Evolutionary conservation across 2,113 vertebrate species (phyloP), one percentile per base, ranked within the genome.

Genomic region (Xenotilapia flavipinnis): DNA sequence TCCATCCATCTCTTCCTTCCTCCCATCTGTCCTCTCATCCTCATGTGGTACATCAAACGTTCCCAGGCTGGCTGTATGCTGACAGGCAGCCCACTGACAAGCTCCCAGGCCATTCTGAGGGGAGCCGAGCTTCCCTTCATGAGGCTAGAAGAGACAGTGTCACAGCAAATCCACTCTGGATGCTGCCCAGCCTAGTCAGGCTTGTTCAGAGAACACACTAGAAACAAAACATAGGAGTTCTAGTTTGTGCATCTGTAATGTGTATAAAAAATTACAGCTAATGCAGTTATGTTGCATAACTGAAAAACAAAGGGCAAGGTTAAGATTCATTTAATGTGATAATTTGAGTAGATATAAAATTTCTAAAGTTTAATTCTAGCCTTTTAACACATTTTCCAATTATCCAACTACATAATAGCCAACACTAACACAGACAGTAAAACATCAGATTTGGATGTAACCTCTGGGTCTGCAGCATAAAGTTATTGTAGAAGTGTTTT

Each of bases 1-100:
- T 70, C 15, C 79, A 90, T 87, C 85, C 42, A 12, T 91, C 56
- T 42, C 40, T 80, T 31, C 21, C 80, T 87, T 73, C 81, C 55
- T 90, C 84, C 86, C 89, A 81, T 91, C 92, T 91, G 89, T 87
- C 87, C 87, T 82, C 65, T 85, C 56, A 79, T 90, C 56, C 79
- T 93, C 86, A 77, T 89, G 87, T 17, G 83, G 85, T 82, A 60
- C 90, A 91, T 95, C 93, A 93, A 86, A 89, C 21, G 15, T 93
- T 89, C 83, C 77, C 56, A 8, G 88, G 83, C 79, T 84, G 86
- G 87, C 92, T 86, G 82, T 87, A 91, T 86, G 91, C 92, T 95
- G 94, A 95, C 93, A 95, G 92, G 89, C 90, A 87, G 91, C 82
- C 89, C 70, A 86, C 90, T 94, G 94, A 94, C 94, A 91, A 92